phyloP scores from a whole-genome alignment of 2,888 invertebrate genomes.

The Pyralis farinalis region DNA sequence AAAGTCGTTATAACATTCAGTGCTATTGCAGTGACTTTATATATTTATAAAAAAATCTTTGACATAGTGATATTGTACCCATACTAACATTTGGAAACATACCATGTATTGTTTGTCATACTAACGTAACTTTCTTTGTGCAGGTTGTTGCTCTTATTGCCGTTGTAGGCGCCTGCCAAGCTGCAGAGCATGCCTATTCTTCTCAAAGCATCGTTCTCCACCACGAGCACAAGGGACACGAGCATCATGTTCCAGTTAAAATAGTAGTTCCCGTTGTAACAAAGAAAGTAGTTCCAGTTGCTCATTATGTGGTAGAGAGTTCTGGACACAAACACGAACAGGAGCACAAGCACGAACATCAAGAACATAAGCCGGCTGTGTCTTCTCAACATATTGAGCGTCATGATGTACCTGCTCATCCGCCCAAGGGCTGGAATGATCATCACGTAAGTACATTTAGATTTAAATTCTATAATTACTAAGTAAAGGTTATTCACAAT shows the following conservation, averaged over 20 bases:
- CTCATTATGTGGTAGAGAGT: constrained; percentile 6
- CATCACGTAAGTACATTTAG: constrained; percentile 29
- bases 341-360: constrained; percentile 16
- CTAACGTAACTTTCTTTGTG: constrained; percentile 12
- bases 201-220: constrained; percentile 41
- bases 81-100: too few relatives aligned
- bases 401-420: constrained; percentile 35
- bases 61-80: too few relatives aligned
- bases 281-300: constrained; percentile 8
- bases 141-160: constrained; percentile 30
- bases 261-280: constrained; percentile 2
- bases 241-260: constrained; percentile 9
- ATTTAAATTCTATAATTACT: too few relatives aligned
- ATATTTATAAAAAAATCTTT: too few relatives aligned
- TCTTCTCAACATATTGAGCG: constrained; percentile 57
- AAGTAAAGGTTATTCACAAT: too few relatives aligned
- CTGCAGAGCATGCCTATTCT: constrained; percentile 34
- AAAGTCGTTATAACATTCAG: too few relatives aligned
- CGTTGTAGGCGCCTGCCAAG: constrained; percentile 29
- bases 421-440: constrained; percentile 40
- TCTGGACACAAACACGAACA: constrained; percentile 9
- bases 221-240: constrained; percentile 7
- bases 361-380: constrained; percentile 30
- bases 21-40: too few relatives aligned
- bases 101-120: too few relatives aligned